These are phyloP conservation scores for Picus viridis DNA, from an alignment of 2,797 vertebrate species.

Conservation along the genomic window DNA sequence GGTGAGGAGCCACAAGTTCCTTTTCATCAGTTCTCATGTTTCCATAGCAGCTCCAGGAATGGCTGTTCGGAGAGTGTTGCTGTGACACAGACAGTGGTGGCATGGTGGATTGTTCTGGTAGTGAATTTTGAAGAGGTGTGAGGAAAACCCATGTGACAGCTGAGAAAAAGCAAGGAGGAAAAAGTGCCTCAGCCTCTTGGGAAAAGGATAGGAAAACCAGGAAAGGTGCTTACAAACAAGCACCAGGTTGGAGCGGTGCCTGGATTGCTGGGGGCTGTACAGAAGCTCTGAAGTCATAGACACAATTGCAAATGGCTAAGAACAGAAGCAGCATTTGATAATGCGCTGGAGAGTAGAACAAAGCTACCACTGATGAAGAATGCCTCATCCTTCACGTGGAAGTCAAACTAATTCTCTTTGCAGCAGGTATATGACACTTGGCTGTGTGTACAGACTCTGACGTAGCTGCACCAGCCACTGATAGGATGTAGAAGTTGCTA, in stretches of 20 bases:
- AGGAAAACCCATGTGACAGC: not conserved
- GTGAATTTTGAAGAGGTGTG: not conserved
- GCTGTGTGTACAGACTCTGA: not conserved
- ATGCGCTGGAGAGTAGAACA: not conserved
- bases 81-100: not conserved
- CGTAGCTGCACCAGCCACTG: not conserved
- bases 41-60: not conserved
- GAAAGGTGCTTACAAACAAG: not conserved
- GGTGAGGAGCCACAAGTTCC: not conserved
- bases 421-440: not conserved
- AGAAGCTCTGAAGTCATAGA: not conserved
- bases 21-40: not conserved
- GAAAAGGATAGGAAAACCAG: not conserved
- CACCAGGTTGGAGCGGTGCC: not conserved
- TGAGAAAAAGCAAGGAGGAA: not conserved
- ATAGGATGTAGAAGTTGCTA: not conserved
- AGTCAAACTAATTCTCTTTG: not conserved
- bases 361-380: not conserved
- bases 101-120: not conserved
- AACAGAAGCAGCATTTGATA: not conserved
- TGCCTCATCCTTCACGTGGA: not conserved
- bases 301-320: not conserved
- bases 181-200: not conserved
- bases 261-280: not conserved
- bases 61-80: not conserved